Evolutionary conservation across 2,888 invertebrate genomes (phyloP), one percentile per base, ranked within the genome.

Genomic region (Drosophila multiciliata): DNA sequence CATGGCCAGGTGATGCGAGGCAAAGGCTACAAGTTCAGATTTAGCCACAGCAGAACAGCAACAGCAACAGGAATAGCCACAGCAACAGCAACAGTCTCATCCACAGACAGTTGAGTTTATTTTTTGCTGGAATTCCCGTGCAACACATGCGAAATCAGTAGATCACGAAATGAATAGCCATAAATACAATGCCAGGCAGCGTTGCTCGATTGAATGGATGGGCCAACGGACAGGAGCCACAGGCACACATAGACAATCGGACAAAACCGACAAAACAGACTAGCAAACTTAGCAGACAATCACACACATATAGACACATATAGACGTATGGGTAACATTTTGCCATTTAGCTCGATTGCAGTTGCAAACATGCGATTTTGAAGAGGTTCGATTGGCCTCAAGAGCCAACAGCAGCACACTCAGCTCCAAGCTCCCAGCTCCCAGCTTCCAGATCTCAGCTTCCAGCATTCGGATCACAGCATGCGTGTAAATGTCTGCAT

Each of bases 311-410:
- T 73, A 67, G 78, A 72, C 66, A 29, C 29, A 64, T 76, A 69
- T 86, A 78, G 82, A 87, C 78, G 84, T 90, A 85, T 85, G 79
- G 84, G 73, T 87, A 85, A 89, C 90, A 81, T 90, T 90, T 79
- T 73, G 85, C 88, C 85, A 85, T 86, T 86, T 86, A 90, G 87
- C 89, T 81, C 90, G 85, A 86, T 86, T 90, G 85, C 85, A 81
- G 90, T 90, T 90, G 78, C 89, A 89, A 90, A 89, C 85, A 90
- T 86, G 89, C 85, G 85, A 86, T 86, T 89, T 89, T 90, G 85
- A 90, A 90, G 90, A 75, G 85, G 89, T 78, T 90, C 90, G 85
- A 85, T 89, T 90, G 90, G 87, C 90, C 72, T 60, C 55, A 66
- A 66, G 59, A 67, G 71, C 58, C 54, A 36, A 36, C 57, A 57